Evolutionary conservation across 2,113 vertebrate species (phyloP).

Genomic region (Heloderma charlesbogerti): DNA sequence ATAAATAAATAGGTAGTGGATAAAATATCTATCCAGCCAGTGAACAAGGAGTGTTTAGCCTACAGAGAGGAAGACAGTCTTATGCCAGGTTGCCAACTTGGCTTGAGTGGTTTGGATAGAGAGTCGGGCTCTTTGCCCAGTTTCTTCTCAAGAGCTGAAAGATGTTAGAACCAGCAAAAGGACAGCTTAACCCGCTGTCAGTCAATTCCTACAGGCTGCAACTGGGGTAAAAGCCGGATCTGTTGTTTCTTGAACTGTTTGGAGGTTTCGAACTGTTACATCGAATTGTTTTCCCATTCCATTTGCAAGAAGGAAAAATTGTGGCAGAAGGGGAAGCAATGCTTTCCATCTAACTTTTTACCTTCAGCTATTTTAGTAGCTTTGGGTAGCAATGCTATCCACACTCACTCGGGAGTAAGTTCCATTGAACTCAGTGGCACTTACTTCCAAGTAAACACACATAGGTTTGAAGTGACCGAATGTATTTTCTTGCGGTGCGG

Average conservation of each 20-base stretch:
- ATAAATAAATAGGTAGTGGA: neutral
- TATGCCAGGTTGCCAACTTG: neutral
- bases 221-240: slow-evolving; percentile 11
- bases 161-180: neutral
- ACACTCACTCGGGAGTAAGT: neutral
- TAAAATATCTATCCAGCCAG: neutral
- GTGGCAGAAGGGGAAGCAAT: neutral
- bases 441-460: neutral
- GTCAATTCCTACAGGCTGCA: neutral
- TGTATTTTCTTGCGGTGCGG: neutral
- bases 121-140: neutral
- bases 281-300: slow-evolving; percentile 28
- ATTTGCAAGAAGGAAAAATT: neutral
- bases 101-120: neutral
- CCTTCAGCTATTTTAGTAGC: neutral
- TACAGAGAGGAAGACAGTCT: rapidly evolving
- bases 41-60: neutral
- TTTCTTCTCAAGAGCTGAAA: rapidly evolving
- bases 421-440: neutral
- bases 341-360: neutral
- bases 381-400: neutral
- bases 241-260: neutral
- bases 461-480: neutral
- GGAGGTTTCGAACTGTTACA: slow-evolving; percentile 19
- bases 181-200: neutral